Percentiles rank a stretch among this genome's conserved stretches.
phyloP scores from a whole-genome alignment of 2,797 vertebrate genomes.

The Chaetodon trifasciatus region DNA sequence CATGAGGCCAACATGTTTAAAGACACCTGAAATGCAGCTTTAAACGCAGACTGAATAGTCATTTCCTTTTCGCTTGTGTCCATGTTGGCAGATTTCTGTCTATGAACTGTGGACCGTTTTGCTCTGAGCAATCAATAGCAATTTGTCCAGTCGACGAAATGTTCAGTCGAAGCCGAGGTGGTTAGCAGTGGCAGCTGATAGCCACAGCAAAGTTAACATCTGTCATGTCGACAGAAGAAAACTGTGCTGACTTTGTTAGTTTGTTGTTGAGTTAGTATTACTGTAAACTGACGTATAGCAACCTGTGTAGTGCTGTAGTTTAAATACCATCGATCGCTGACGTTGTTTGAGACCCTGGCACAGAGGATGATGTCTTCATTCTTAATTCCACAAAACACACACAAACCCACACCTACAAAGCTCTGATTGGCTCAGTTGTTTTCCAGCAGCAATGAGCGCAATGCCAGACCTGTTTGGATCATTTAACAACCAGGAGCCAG shows the following conservation, averaged over 20 bases:
- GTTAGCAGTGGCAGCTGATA: not conserved
- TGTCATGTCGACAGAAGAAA: not conserved
- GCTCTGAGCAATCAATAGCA: not conserved
- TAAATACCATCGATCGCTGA: not conserved
- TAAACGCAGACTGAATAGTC: not conserved
- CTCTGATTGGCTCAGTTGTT: slow-evolving; percentile 7
- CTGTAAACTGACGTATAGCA: no score
- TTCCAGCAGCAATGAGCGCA: not conserved
- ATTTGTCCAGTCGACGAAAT: not conserved
- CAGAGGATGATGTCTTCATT: not conserved
- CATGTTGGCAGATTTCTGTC: not conserved
- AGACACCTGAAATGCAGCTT: no score
- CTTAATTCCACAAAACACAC: not conserved
- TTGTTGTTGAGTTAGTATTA: not conserved
- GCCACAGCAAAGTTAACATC: not conserved
- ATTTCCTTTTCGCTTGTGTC: not conserved
- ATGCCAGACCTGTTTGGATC: not conserved
- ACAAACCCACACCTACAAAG: not conserved
- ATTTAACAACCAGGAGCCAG: not conserved
- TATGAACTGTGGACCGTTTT: not conserved
- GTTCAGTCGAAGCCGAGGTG: not conserved
- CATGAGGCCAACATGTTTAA: no score
- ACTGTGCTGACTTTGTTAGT: not conserved
- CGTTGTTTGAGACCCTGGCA: not conserved
- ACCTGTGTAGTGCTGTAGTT: no score